phyloP scores from a whole-genome alignment of 2,888 invertebrate genomes.

The Scaptomyza caliginosa region DNA sequence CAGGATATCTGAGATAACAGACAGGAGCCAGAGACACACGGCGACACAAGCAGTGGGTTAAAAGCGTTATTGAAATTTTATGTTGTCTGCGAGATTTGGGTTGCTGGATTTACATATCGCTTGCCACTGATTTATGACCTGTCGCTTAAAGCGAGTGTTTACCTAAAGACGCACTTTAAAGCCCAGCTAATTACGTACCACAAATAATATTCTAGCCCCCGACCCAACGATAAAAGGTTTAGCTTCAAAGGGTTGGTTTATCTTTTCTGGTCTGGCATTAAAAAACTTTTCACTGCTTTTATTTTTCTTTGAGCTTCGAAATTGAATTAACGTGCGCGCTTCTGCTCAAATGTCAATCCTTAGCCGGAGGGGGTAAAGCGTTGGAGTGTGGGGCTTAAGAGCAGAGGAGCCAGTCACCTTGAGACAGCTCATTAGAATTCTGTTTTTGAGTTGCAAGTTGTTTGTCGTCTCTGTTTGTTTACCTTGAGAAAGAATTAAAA shows the following conservation, averaged over 20 bases:
- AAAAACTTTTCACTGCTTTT: constrained; percentile 71
- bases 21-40: background rate
- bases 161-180: constrained; percentile 26
- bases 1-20: constrained; percentile 18
- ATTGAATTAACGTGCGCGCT: constrained; percentile 75
- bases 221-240: background rate
- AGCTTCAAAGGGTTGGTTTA: constrained; percentile 68
- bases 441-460: constrained; percentile 60
- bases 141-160: background rate
- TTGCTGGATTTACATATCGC: constrained; percentile 62
- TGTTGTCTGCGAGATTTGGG: constrained; percentile 72
- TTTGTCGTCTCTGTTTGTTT: constrained; percentile 73
- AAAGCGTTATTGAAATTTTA: constrained; percentile 73
- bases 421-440: constrained; percentile 75
- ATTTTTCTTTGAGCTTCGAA: constrained; percentile 77
- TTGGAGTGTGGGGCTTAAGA: background rate
- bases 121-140: constrained; percentile 63
- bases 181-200: constrained; percentile 80
- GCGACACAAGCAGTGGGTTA: constrained; percentile 24
- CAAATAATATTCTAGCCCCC: constrained; percentile 67
- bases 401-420: constrained; percentile 55
- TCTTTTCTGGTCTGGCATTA: constrained; percentile 60
- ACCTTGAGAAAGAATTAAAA: constrained; percentile 80
- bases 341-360: constrained; percentile 66
- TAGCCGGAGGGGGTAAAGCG: constrained; percentile 1